These are phyloP conservation scores for Ypsolopha sequella DNA, from an alignment of 2,888 invertebrate genomes.

Conservation along the genomic window DNA sequence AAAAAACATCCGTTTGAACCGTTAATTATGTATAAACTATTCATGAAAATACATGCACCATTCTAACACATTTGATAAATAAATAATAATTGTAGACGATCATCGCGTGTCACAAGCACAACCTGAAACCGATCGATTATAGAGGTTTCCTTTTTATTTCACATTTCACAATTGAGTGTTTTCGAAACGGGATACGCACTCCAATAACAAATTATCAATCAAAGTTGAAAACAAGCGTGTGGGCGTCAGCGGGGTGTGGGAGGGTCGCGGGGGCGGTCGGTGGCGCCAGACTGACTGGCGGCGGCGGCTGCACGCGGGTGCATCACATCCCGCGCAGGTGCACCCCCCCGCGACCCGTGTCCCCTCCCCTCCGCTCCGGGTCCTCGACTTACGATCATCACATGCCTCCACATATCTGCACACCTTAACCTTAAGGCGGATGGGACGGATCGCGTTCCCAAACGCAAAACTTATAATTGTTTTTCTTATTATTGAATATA, in stretches of 20 bases:
- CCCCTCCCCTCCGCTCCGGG: conserved; percentile 17
- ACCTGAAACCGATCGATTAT: too few species aligned
- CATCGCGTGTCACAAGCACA: too few species aligned
- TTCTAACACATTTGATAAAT: too few species aligned
- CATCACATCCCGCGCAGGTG: conserved; percentile 51
- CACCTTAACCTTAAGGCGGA: too few species aligned
- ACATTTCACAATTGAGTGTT: conserved; percentile 19
- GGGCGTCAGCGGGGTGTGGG: conserved; percentile 31
- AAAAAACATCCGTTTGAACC: too few species aligned
- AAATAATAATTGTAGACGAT: too few species aligned
- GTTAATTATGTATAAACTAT: too few species aligned
- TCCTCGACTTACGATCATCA: neutral
- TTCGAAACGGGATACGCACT: conserved; percentile 49
- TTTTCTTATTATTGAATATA: too few species aligned
- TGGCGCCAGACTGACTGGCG: conserved; percentile 65
- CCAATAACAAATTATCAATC: conserved; percentile 68
- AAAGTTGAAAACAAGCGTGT: conserved; percentile 65
- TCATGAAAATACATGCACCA: too few species aligned
- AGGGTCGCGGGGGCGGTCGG: conserved; percentile 12
- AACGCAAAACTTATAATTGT: too few species aligned
- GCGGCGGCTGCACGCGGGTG: conserved; percentile 31
- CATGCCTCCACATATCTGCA: too few species aligned
- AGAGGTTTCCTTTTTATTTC: neutral
- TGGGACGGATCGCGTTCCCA: too few species aligned
- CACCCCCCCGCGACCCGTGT: conserved; percentile 18